Base-by-base conservation (phyloP, 2,113 vertebrate genomes). In the Nibea albiflora region DNA sequence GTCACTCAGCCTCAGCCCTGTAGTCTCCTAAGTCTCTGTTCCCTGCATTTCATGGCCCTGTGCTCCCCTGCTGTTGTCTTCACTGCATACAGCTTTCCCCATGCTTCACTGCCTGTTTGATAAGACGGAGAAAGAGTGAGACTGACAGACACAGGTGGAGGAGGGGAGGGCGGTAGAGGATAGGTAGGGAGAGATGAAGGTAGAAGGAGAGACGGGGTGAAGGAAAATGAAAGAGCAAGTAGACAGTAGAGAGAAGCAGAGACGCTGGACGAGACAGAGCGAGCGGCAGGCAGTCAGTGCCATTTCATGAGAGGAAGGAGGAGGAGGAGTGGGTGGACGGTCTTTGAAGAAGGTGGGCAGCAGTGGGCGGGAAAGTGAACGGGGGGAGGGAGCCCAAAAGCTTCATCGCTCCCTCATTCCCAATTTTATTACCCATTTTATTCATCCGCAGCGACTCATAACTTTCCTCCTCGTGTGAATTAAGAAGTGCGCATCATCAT, bases 371-470 rank as follows among this genome's bases (percentile, higher is more conserved):
- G 26, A 6, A 39, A 39, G 66, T 63, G 63, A 53, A 75, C 24
- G 2, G 53, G 44, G 42, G 42, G 63, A 60, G 46, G 46, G 76
- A 60, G 54, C 49, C 50, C 16, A 72, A 66, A 49, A 81, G 31
- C 35, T 39, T 74, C 74, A 77, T 64, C 72, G 52, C 68, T 66
- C 69, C 26, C 78, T 77, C 81, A 50, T 77, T 73, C 26, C 24
- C 65, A 57, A 68, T 89, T 83, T 87, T 84, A 88, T 88, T 86
- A 77, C 81, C 80, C 28, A 14, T 83, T 90, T 91, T 83, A 88
- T 90, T 88, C 84, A 85, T 81, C 77, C 28, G 31, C 16, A 11
- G 50, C 8, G 17, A 68, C 73, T 83, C 80, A 65, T 81, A 86
- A 77, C 67, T 74, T 80, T 57, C 75, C 54, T 28, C 62, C 62